Percentiles rank a stretch among this genome's conserved stretches.
Evolutionary conservation across 2,797 vertebrate genomes (phyloP).

Genomic region (Chelon auratus): DNA sequence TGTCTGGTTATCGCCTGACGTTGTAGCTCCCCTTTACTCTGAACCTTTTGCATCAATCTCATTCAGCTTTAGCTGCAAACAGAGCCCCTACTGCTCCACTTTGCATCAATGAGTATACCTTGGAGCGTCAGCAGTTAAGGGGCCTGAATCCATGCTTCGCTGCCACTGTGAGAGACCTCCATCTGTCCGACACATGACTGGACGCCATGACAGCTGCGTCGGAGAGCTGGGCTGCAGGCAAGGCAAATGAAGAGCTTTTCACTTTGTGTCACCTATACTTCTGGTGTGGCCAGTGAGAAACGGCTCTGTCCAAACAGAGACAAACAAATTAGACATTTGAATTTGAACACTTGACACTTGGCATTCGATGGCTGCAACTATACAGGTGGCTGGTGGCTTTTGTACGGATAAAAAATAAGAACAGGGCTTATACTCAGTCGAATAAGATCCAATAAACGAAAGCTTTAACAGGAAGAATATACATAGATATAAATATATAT

Average conservation of each 20-base stretch:
- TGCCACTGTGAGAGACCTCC: slow-evolving; percentile 56
- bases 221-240: slow-evolving; percentile 56
- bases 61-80: slow-evolving; percentile 11
- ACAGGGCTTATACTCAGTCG: background rate
- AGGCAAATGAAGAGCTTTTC: slow-evolving; percentile 81
- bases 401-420: slow-evolving; percentile 1
- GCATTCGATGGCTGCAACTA: slow-evolving; percentile 40
- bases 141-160: slow-evolving; percentile 63
- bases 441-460: background rate
- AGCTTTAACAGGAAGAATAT: background rate
- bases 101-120: slow-evolving; percentile 46
- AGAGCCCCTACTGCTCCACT: slow-evolving; percentile 28
- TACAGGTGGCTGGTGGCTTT: slow-evolving; percentile 37
- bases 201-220: slow-evolving; percentile 51
- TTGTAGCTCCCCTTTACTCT: background rate
- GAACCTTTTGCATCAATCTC: background rate
- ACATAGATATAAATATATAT: background rate
- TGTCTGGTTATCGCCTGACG: background rate
- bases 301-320: slow-evolving; percentile 84
- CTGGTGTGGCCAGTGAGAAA: slow-evolving; percentile 71
- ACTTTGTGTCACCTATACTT: slow-evolving; percentile 61
- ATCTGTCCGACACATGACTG: slow-evolving; percentile 55
- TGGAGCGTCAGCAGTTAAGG: slow-evolving; percentile 41
- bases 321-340: slow-evolving; percentile 85
- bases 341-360: slow-evolving; percentile 80